phyloP scores from a whole-genome alignment of 2,113 vertebrate genomes.

The Otis tarda region DNA sequence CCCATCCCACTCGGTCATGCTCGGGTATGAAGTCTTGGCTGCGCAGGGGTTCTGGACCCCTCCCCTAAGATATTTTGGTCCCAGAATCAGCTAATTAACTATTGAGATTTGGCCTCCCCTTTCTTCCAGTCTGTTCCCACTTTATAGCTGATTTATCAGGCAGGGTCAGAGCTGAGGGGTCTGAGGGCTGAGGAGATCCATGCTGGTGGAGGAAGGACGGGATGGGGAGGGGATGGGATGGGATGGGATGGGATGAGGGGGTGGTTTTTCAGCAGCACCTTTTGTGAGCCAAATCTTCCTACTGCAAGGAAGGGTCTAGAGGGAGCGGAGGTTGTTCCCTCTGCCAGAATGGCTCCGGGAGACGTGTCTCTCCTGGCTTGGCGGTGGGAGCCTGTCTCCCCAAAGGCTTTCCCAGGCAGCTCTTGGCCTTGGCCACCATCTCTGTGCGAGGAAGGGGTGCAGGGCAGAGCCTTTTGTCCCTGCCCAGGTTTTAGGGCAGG shows the following conservation, averaged over 20 bases:
- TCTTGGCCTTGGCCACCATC: neutral
- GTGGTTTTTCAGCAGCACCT: neutral
- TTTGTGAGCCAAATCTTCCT: neutral
- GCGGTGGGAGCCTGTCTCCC: neutral
- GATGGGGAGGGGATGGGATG: too few relatives aligned
- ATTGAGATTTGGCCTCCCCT: neutral
- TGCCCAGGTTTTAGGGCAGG: neutral
- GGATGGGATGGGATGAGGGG: neutral
- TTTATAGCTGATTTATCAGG: neutral
- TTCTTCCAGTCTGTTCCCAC: neutral
- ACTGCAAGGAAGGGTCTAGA: neutral
- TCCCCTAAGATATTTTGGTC: neutral
- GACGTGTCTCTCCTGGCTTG: neutral
- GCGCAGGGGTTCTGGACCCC: rapidly evolving
- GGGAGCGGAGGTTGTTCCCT: neutral
- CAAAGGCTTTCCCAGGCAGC: neutral
- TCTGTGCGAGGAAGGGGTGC: neutral
- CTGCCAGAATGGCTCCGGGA: neutral
- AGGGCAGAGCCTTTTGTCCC: neutral
- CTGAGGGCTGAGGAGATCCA: neutral
- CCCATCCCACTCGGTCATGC: rapidly evolving
- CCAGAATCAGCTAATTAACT: neutral
- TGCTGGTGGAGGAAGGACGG: neutral
- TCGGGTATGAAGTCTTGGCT: neutral
- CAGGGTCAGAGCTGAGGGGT: neutral